Evolutionary conservation across 2,797 vertebrate species (phyloP), one percentile per base, ranked within the genome.

Genomic region (Trichosurus vulpecula): DNA sequence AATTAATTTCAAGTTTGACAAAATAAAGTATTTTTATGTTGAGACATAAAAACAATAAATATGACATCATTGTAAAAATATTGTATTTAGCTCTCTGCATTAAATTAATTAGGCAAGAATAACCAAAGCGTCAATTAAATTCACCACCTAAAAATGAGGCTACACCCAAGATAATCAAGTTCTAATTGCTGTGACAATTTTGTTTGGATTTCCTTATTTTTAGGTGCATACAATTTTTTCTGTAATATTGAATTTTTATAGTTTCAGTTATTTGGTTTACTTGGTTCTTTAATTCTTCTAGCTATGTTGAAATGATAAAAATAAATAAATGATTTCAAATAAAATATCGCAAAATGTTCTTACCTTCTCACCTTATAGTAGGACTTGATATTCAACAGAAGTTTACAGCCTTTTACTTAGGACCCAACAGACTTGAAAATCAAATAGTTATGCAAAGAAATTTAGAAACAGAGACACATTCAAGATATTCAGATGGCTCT

Each of bases 381-480:
- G 99, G 99, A 90, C 97, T 99, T 96, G 99, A 99, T 98, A 98
- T 99, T 98, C 99, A 99, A 97, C 99, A 99, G 98, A 98, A 96
- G 91, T 99, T 99, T 97, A 99, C 97, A 35, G 98, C 98, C 66
- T 99, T 99, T 98, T 99, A 99, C 97, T 98, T 99, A 93, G 98
- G 98, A 98, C 98, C 96, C 1, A 98, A 98, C 95, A 94, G 92
- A 81, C 98, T 97, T 97, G 98, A 95, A 98, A 92, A 94, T 97
- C 98, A 98, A 97, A 94, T 96, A 57, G 53, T 95, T 97, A 95
- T 55, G 61, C 95, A 56, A 94, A 97, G 96, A 97, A 98, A 97
- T 52, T 53, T 91, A 97, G 97, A 98, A 98, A 90, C 93, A 92
- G 95, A 96, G 52, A 97, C 96, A 51, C 56, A 55, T 97, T 92